These are phyloP conservation scores for Macrobrachium rosenbergii DNA, from an alignment of 1,140 invertebrate genomes.

Conservation along the genomic window DNA sequence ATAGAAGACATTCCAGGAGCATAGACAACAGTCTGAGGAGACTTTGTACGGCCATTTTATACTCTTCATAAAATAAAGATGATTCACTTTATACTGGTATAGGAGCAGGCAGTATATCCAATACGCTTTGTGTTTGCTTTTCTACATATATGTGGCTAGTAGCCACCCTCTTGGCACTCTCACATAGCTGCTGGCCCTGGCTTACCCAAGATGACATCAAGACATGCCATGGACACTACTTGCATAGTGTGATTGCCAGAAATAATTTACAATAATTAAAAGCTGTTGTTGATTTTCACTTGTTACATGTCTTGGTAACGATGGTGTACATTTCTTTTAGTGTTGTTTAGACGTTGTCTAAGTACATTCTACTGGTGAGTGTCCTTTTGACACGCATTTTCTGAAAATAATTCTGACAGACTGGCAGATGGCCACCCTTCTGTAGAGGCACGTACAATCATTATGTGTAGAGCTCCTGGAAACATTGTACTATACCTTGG, in stretches of 20 bases:
- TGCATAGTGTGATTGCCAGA: conserved; percentile 38
- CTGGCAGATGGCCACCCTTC: conserved; percentile 55
- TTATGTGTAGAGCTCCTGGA: conserved; percentile 55
- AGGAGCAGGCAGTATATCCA: conserved; percentile 44
- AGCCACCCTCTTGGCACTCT: conserved; percentile 33
- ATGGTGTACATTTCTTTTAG: conserved; percentile 60
- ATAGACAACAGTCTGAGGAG: conserved; percentile 51
- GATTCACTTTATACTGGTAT: conserved; percentile 51
- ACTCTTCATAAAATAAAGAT: conserved; percentile 39
- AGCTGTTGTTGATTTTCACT: conserved; percentile 61
- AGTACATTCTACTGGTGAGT: conserved; percentile 53
- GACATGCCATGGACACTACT: conserved; percentile 20
- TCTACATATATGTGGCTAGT: conserved; percentile 38
- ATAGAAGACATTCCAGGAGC: conserved; percentile 36
- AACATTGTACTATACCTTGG: conserved; percentile 18
- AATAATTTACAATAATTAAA: conserved; percentile 4
- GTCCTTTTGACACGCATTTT: conserved; percentile 51
- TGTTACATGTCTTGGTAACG: conserved; percentile 58
- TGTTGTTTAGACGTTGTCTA: conserved; percentile 63
- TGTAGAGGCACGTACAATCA: conserved; percentile 57
- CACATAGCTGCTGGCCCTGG: conserved; percentile 21
- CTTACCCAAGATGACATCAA: conserved; percentile 42
- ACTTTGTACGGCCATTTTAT: conserved; percentile 59
- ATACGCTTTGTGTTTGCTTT: conserved; percentile 52
- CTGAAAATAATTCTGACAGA: conserved; percentile 42